A percentile compares a stretch with the other conserved stretches of the same genome.
phyloP scores from a whole-genome alignment of 2,113 vertebrate genomes.

The Tonatia bakeri region DNA sequence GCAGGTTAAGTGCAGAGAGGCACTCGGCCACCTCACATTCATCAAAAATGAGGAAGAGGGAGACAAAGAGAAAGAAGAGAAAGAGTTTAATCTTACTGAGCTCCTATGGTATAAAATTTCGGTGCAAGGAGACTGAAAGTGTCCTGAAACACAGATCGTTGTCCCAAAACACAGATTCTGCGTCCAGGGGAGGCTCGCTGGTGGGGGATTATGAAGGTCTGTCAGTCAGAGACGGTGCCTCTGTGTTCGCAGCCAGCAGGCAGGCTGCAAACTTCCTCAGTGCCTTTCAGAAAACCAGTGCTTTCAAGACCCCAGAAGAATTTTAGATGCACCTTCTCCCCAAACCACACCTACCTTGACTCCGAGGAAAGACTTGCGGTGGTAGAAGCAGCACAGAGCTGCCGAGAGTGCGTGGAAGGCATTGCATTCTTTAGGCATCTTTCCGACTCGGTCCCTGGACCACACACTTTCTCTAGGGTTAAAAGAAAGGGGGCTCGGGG shows the following conservation, averaged over 20 bases:
- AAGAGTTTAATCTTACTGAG: not conserved
- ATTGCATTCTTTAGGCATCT: constrained; percentile 91
- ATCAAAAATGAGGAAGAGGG: not conserved
- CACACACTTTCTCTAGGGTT: constrained; percentile 37
- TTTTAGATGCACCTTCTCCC: not conserved
- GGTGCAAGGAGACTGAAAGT: not conserved
- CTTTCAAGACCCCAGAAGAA: not conserved
- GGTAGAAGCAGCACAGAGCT: constrained; percentile 95
- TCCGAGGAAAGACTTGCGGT: constrained; percentile 88
- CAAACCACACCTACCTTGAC: constrained; percentile 87
- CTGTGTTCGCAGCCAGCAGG: not conserved
- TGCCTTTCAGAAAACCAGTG: not conserved
- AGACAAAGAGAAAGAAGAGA: not conserved
- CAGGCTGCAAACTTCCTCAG: constrained; percentile 1
- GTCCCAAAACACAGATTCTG: not conserved
- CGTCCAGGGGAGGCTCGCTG: not conserved
- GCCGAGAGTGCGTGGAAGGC: constrained; percentile 87
- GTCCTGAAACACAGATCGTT: not conserved
- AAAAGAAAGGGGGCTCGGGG: not conserved
- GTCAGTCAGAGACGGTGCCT: not conserved
- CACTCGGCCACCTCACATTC: not conserved
- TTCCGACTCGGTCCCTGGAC: constrained; percentile 36
- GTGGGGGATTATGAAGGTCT: not conserved
- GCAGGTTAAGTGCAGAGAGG: not conserved
- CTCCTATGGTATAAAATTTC: not conserved